Evolutionary conservation across 2,113 vertebrate genomes (phyloP), one percentile per base, ranked within the genome.

Genomic region (Saccopteryx bilineata): DNA sequence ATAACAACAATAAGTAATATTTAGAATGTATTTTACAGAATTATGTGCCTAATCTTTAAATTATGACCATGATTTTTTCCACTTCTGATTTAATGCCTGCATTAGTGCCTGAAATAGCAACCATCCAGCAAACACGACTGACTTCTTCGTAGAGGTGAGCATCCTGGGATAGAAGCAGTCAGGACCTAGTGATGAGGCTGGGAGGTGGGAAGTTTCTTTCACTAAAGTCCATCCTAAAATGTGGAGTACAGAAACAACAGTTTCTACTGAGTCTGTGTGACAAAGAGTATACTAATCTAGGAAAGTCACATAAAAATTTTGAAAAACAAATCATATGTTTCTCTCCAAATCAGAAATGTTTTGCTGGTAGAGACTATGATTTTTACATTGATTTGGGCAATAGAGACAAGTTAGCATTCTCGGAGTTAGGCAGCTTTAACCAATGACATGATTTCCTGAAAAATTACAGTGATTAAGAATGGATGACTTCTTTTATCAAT

Each of bases 361-460:
- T 78, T 54, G 3, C 26, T 75, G 4, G 7, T 33, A 85, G 33
- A 54, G 1, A 13, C 3, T 46, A 17, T 33, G 26, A 1, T 33
- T 12, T 24, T 23, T 82, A 15, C 4, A 60, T 69, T 79, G 83
- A 75, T 39, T 66, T 94, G 46, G 65, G 11, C 4, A 26, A 75
- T n/a, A 56, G 91, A 60, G 3, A 52, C 31, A 82, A 48, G n/a
- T 26, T 46, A 28, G 61, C 75, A 33, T 48, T 60, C 39, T 71
- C 48, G 19, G 19, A 66, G 17, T 9, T n/a, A 90, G 9, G 1
- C 1, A 4, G 1, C 0, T 21, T 21, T 17, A n/a, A 3, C 15
- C 23, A 81, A 21, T 48, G 33, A 72, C 2, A 68, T 5, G 56
- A 4, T 7, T 52, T 9, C 21, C 19, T 82, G 66, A 80, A 54